Conservation (phyloP, 2,888 invertebrate genomes). For the Nebria brevicollis region DNA sequence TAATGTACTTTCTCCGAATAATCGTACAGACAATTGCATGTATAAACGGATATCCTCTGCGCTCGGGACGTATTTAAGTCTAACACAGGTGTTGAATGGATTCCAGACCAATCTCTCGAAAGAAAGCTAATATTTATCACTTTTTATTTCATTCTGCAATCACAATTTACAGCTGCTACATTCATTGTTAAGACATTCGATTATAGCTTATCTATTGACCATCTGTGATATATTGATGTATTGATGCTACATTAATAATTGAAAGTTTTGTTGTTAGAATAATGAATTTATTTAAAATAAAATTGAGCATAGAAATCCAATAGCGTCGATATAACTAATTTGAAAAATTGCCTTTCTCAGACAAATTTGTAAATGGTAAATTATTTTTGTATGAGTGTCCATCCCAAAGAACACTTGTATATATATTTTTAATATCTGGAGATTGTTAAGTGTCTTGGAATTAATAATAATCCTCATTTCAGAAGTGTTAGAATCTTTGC, state of each 20-base stretch:
- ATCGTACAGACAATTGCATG: background rate
- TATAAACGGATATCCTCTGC: background rate
- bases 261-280: background rate
- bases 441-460: too few relatives aligned
- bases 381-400: too few relatives aligned
- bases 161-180: background rate
- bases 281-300: too few relatives aligned
- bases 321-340: too few relatives aligned
- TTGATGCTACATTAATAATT: background rate
- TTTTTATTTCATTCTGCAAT: background rate
- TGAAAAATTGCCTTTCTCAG: too few relatives aligned
- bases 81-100: background rate
- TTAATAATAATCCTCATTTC: too few relatives aligned
- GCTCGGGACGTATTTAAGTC: background rate
- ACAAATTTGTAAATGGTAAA: too few relatives aligned
- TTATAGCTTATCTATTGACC: background rate
- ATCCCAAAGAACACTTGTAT: too few relatives aligned
- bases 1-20: slow-evolving; percentile 10
- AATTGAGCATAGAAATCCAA: too few relatives aligned
- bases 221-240: background rate
- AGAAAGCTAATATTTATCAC: background rate
- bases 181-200: background rate
- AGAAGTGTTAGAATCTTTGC: too few relatives aligned
- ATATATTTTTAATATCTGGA: too few relatives aligned
- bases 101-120: background rate